Base-by-base conservation (phyloP, 2,113 vertebrate genomes). In the Electrona antarctica region DNA sequence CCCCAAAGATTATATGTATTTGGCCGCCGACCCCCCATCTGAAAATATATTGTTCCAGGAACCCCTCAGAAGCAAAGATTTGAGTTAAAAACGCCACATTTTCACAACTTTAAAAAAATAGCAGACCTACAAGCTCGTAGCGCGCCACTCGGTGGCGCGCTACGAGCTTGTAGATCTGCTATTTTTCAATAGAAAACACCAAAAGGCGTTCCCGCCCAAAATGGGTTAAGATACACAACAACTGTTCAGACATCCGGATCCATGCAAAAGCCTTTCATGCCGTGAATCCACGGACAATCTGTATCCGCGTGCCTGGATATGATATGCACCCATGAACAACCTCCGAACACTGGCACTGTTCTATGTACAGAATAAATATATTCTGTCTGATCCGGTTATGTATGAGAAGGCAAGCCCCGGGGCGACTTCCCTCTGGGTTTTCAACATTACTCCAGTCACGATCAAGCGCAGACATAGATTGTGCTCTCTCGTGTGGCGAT, bases 371-470 rank as follows among this genome's bases (percentile, higher is more conserved):
- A 68, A 83, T 82, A 77, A 52, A 88, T 86, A 74, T 77, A 88
- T 86, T 90, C 83, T 61, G 62, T 86, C 72, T 82, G 81, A 90
- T 86, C 73, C 66, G 1, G 28, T 69, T 56, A 69, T 64, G 80
- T 72, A 78, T 84, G 74, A 80, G 77, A 84, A 77, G 84, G 62
- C 67, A 63, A 65, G 82, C 90, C 84, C 21, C n/a, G 66, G 60
- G 79, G 90, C 81, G 33, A 54, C 66, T 83, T 79, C 74, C 67
- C 68, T 84, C 77, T 74, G 80, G 82, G 82, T 58, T 59, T 70
- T 62, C 52, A 49, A 63, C 47, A 69, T 83, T 82, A 75, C 62
- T 64, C 69, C 67, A 69, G 77, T 68, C 69, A 71, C 72, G 74
- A 88, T 88, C 81, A 88, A 80, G 78, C 69, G 4, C 45, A 62